These are phyloP conservation scores for Drosophila aff. DNA, from an alignment of 1,140 invertebrate species.

Conservation along the genomic window DNA sequence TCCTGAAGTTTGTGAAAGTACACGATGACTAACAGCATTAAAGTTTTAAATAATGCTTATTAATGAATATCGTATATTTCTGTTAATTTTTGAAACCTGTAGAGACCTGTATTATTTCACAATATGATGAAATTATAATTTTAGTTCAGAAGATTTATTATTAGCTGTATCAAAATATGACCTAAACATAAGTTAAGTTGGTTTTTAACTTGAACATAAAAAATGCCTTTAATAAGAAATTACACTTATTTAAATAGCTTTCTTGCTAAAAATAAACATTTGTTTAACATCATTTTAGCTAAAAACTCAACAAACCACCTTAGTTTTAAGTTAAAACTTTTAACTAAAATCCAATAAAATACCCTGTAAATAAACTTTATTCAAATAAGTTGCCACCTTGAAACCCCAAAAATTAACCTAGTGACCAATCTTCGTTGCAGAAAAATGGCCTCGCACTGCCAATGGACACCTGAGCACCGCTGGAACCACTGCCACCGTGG, in stretches of 20 bases:
- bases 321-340: too few species aligned
- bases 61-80: too few species aligned
- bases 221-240: too few species aligned
- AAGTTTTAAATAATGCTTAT: not conserved
- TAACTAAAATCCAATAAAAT: not conserved
- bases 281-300: not conserved
- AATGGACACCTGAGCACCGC: constrained; percentile 97
- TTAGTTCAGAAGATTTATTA: not conserved
- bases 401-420: not conserved
- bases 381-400: not conserved
- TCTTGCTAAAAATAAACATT: too few species aligned
- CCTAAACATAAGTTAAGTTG: not conserved
- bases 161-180: not conserved
- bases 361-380: too few species aligned
- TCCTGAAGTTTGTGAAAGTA: not conserved
- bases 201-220: not conserved
- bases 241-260: too few species aligned
- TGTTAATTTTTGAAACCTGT: too few species aligned
- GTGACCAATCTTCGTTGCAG: constrained; percentile 85
- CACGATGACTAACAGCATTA: not conserved
- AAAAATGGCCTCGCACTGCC: constrained; percentile 97
- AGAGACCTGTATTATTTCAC: not conserved
- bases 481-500: constrained; percentile 97
- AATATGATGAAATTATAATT: constrained; percentile 1
- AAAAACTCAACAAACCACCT: not conserved